Evolutionary conservation across 2,113 vertebrate species (phyloP), one percentile per base, ranked within the genome.

Genomic region (Coptodon bakossiorum): DNA sequence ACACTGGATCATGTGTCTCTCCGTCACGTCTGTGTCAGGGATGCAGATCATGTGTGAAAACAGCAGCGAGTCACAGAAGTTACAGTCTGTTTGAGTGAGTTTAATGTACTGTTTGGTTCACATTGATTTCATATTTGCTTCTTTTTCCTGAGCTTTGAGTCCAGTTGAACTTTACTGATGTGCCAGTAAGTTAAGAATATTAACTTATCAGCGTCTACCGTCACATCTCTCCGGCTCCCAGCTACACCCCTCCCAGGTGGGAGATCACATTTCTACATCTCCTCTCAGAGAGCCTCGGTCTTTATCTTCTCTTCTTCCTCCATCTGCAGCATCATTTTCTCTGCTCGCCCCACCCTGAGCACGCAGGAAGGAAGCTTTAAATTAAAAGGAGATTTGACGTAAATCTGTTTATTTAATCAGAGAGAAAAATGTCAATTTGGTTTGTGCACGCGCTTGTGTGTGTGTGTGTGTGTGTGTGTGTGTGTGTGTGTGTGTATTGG

Each of bases 401-500:
- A 85, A 81, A 90, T 93, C 88, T 22, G 59, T 34, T 92, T 85
- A 88, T 91, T 86, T 34, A 91, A 89, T 95, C 84, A 84, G 59
- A 43, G 4, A 66, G 17, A 82, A 87, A 87, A 48, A 84, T 86
- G 85, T 88, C 81, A 86, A 40, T 92, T 86, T 91, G 57, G 61
- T 79, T 86, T 76, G 84, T 27, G 68, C 6, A 2, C 0, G 0
- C 1, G 9, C 29, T 63, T 34, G 5, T 71, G n/a, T 14, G 7
- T 34, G 38, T 78, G 24, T 8, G 8, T 48, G 34, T 13, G 40
- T 14, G 29, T 6, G 29, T 34, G 50, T n/a, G 22, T 22, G 22
- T 22, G 22, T 22, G 40, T 22, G 10, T 24, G 7, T 29, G 19
- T 36, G 10, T 29, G 53, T 71, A 3, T 34, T 63, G 31, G 16